Evolutionary conservation across 2,797 vertebrate genomes (phyloP).

Genomic region (Platyrinchus mystaceus): DNA sequence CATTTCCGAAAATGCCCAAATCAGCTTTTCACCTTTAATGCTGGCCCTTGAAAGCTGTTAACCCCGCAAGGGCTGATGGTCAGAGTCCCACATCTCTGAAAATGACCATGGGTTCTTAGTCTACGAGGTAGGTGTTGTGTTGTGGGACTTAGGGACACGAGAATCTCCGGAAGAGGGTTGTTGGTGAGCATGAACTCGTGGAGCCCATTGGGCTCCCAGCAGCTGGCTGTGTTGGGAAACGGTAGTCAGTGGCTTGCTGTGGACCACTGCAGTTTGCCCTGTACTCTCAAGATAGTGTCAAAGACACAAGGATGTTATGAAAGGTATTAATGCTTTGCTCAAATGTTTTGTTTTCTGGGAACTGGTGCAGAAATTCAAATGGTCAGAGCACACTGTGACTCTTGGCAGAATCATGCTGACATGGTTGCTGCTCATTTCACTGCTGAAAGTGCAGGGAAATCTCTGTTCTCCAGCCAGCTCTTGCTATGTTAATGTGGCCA

Average conservation of each 20-base stretch:
- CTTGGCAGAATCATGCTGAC: not conserved
- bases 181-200: not conserved
- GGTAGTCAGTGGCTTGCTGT: not conserved
- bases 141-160: not conserved
- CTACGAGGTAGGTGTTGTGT: rapidly evolving
- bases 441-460: not conserved
- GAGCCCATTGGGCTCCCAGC: not conserved
- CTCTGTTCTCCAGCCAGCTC: not conserved
- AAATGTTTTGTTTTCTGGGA: not conserved
- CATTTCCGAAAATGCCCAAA: not conserved
- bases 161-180: not conserved
- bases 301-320: not conserved
- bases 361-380: not conserved
- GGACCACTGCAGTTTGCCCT: not conserved
- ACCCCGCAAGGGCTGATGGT: not conserved
- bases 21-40: not conserved
- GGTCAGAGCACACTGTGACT: not conserved
- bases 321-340: not conserved
- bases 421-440: not conserved
- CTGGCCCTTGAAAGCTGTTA: not conserved
- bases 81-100: not conserved
- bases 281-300: not conserved
- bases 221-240: not conserved
- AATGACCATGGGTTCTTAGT: rapidly evolving
- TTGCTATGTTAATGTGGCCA: not conserved